Base-by-base conservation (phyloP, 2,797 vertebrate species). In the Propithecus deckenii region DNA sequence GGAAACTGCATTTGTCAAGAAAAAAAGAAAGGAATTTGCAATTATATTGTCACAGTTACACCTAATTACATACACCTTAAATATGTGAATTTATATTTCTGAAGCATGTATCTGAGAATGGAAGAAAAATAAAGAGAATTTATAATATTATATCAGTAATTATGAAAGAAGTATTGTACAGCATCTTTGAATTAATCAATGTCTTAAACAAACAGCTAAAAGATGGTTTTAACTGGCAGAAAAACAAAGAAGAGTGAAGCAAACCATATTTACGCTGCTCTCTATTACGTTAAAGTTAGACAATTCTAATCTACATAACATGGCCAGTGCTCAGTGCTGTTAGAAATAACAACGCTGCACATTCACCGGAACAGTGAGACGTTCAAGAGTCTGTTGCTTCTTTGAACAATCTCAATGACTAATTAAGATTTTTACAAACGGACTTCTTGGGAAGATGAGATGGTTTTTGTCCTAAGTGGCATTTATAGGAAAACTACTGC, bases 1-100 rank as follows among this genome's bases (percentile, higher is more conserved):
- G 91, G 86, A 97, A 97, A 92, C 22, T 57, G 14, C 85, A 89
- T 97, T 97, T 95, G 90, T 96, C 38, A 92, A 91, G 81, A 96
- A 97, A 94, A 94, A 71, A 90, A 85, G 85, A 86, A 86, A 95
- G 52, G 23, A 89, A 86, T 93, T 89, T 97, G 52, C 35, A 67
- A 86, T 41, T 84, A 75, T 83, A 86, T 95, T 95, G 50, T 91
- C 63, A 86, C 30, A 76, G 30, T 90, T 85, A n/a, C 10, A 55
- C 50, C 71, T 97, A 86, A 93, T 97, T 93, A 83, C 48, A 76
- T 92, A 84, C 28, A 88, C 5, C 30, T 79, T 90, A 91, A 93
- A 83, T 95, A 76, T 28, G 23, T 81, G 15, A 61, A 72, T 67
- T 48, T 87, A 11, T 89, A 74, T 83, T 93, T 89, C 78, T 80